Base-by-base conservation (phyloP, 92 coral and sea anemone species). In the Epizoanthus scotinus region DNA sequence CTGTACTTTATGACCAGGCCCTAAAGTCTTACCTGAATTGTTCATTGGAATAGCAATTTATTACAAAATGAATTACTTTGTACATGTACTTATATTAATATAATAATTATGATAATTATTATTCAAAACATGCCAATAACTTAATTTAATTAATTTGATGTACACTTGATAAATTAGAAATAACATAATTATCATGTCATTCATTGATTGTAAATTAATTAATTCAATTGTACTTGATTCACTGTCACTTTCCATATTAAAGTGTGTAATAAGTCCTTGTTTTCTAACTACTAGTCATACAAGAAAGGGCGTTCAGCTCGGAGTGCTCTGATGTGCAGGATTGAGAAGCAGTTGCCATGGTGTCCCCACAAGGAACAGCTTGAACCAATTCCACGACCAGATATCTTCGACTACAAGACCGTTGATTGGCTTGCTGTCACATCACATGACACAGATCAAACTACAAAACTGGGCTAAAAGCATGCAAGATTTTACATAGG, bases 371-470 rank as follows among this genome's bases (percentile, higher is more conserved):
- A 82, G 63, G 85, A 90, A 78, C 80, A 87, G 79, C 74, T 92
- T 20, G 91, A 86, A 60, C 90, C 90, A 59, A 78, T 95, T n/a
- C 58, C 60, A 26, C 88, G 98, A 77, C 98, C 98, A 53, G 97
- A 95, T 54, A 92, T 88, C 62, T 87, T 86, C 74, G 98, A 95
- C 84, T 44, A 92, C 83, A 92, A 92, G 79, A 92, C 97, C 63
- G 89, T 82, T 10, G 98, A 95, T 86, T 95, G 98, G 98, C 55
- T 95, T 25, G 84, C 82, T 58, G 95, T 95, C 78, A 95, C 98
- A 71, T 77, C 88, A 42, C 92, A 95, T 67, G 31, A 86, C 44
- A 81, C n/a, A 60, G 86, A 91, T 70, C 91, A 94, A 82, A 77
- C 85, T 22, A 92, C 92, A 20, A 85, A 85, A 40, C 77, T 89